Conservation (phyloP, 2,113 vertebrate genomes). For the Pithys albifrons region DNA sequence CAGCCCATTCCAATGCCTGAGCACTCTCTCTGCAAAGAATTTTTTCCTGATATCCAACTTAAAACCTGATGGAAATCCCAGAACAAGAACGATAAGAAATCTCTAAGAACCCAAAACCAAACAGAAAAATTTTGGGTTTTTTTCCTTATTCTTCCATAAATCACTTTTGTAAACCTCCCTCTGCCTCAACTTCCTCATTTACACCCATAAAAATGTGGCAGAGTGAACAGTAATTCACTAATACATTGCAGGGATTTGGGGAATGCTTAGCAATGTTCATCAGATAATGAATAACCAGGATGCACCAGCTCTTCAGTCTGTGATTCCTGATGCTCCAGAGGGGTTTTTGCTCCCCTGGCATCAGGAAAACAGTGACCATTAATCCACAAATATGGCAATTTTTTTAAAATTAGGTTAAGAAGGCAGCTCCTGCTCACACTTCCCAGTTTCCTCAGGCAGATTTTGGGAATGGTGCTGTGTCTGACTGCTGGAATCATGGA, state of each 20-base stretch:
- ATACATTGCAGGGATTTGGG: neutral
- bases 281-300: neutral
- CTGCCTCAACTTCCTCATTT: neutral
- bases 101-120: neutral
- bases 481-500: neutral
- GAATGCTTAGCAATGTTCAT: neutral
- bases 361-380: neutral
- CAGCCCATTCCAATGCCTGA: too few species aligned
- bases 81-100: neutral
- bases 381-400: fast-evolving
- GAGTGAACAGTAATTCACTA: neutral
- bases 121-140: neutral
- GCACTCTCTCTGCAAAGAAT: too few species aligned
- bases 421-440: neutral
- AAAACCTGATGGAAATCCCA: neutral
- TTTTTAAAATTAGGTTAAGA: neutral
- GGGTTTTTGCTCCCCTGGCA: neutral
- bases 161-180: neutral
- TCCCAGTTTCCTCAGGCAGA: neutral
- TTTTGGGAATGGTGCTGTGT: neutral
- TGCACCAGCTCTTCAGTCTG: neutral
- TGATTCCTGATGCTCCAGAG: neutral
- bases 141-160: neutral
- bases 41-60: too few species aligned
- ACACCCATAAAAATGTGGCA: neutral